Percentiles rank a stretch among this genome's conserved stretches.
Conservation (phyloP, 2,888 invertebrate species). For the Parochlus steinenii region DNA sequence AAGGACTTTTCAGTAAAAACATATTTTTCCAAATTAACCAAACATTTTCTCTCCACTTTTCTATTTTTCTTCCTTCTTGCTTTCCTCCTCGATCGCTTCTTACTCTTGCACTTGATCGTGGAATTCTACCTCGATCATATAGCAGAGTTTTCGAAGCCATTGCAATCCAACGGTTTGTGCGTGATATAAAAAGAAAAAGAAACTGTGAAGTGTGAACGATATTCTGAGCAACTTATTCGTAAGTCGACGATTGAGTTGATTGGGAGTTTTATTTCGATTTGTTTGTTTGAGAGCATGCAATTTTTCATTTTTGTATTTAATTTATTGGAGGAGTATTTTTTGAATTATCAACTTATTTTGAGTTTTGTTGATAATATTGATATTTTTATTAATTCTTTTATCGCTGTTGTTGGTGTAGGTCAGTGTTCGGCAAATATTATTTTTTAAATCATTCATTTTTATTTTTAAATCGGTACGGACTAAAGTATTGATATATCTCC, state of each 20-base stretch:
- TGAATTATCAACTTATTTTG: too few relatives aligned
- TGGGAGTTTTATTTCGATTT: neutral
- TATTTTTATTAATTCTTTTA: too few relatives aligned
- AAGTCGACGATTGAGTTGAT: neutral
- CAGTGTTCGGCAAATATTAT: too few relatives aligned
- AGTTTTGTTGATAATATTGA: too few relatives aligned
- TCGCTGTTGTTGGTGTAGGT: too few relatives aligned
- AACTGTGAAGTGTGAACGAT: constrained; percentile 3
- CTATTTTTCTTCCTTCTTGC: constrained; percentile 3
- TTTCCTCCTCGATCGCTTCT: neutral
- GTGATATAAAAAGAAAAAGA: constrained; percentile 4
- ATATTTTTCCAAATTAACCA: neutral
- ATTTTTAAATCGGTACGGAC: too few relatives aligned
- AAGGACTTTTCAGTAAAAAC: constrained; percentile 3
- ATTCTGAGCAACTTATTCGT: neutral
- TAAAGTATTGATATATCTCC: too few relatives aligned
- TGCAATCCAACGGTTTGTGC: constrained; percentile 13
- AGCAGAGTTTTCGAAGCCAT: constrained; percentile 16
- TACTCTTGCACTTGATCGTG: neutral
- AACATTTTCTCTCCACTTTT: constrained; percentile 1
- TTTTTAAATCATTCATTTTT: too few relatives aligned
- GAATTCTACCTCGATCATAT: neutral
- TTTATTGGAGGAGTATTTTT: neutral
- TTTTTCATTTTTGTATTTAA: neutral
- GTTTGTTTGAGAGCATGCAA: neutral